Percentiles rank a stretch among this genome's conserved stretches.
These are phyloP conservation scores for Platycnemis pennipes DNA, from an alignment of 2,888 invertebrate species.

Conservation along the genomic window DNA sequence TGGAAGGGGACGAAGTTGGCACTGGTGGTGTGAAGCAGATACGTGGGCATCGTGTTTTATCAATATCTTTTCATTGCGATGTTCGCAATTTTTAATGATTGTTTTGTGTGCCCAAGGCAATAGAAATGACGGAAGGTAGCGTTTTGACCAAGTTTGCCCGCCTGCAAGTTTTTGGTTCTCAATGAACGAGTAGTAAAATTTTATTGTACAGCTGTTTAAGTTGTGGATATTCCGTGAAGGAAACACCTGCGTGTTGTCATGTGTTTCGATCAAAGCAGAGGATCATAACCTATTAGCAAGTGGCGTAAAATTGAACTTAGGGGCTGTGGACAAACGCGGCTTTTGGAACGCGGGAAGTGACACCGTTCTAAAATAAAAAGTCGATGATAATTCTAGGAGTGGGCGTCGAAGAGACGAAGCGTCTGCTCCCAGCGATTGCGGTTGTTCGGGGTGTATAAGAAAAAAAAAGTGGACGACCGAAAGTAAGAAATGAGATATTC, in stretches of 20 bases:
- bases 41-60: not conserved
- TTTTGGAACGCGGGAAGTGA: not conserved
- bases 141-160: too few relatives aligned
- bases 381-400: not conserved
- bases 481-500: slow-evolving; percentile 17
- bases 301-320: too few relatives aligned
- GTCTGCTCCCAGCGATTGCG: not conserved
- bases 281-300: too few relatives aligned
- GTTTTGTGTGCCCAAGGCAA: too few relatives aligned
- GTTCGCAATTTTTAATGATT: not conserved
- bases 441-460: not conserved
- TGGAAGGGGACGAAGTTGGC: not conserved
- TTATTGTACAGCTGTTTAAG: too few relatives aligned
- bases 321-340: too few relatives aligned
- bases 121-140: too few relatives aligned
- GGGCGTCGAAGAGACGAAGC: not conserved
- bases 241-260: too few relatives aligned
- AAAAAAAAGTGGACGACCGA: not conserved
- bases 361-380: not conserved
- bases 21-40: not conserved
- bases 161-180: too few relatives aligned
- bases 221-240: too few relatives aligned
- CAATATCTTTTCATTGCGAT: not conserved
- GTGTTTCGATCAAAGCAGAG: too few relatives aligned
- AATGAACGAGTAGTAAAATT: too few relatives aligned